Conservation (phyloP, 2,888 invertebrate species). For the Rugalucina vietnamica region DNA sequence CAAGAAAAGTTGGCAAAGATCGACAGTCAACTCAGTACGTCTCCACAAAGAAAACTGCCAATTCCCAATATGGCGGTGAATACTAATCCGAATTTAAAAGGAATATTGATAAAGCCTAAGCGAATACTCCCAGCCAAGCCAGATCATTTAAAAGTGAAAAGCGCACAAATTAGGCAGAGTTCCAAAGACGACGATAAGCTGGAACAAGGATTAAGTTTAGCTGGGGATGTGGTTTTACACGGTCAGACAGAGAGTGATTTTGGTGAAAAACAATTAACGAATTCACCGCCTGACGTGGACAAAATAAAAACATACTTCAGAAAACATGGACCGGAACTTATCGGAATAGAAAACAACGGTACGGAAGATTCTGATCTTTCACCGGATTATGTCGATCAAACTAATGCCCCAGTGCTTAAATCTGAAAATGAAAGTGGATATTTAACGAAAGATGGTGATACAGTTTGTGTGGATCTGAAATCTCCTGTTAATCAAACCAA, state of each 20-base stretch:
- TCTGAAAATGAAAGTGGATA: slow-evolving; percentile 29
- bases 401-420: background rate
- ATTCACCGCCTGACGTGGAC: slow-evolving; percentile 46
- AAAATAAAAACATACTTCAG: slow-evolving; percentile 52
- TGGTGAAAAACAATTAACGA: background rate
- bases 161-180: slow-evolving; percentile 29
- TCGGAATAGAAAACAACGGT: background rate
- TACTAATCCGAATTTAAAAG: slow-evolving; percentile 56
- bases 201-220: background rate
- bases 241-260: background rate
- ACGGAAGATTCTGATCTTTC: background rate
- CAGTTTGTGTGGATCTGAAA: too few species aligned
- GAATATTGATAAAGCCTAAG: slow-evolving; percentile 60
- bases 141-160: slow-evolving; percentile 40
- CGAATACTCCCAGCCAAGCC: slow-evolving; percentile 62
- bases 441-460: too few species aligned
- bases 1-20: slow-evolving; percentile 18
- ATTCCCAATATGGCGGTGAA: slow-evolving; percentile 46
- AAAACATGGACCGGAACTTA: slow-evolving; percentile 26
- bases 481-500: slow-evolving; percentile 33
- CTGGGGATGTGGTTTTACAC: background rate
- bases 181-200: slow-evolving; percentile 25
- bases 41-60: slow-evolving; percentile 56
- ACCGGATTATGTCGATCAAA: background rate
- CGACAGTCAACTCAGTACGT: slow-evolving; percentile 29